These are phyloP conservation scores for Dermochelys coriacea DNA, from an alignment of 2,797 vertebrate species.

Conservation along the genomic window DNA sequence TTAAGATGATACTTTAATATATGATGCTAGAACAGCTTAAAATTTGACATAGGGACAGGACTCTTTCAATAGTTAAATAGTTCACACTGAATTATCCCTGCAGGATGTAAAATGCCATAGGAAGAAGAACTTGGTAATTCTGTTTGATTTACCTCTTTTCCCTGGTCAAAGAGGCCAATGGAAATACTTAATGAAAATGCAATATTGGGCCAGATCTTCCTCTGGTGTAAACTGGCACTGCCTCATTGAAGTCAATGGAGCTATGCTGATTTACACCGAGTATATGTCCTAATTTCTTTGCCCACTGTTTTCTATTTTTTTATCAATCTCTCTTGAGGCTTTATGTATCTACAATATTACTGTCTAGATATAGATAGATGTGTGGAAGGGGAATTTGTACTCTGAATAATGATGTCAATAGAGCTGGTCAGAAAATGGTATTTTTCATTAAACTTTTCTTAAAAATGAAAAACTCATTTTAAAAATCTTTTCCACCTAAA, in stretches of 20 bases:
- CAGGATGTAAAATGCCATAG: constrained; percentile 37
- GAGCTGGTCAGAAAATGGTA: not conserved
- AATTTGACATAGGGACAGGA: constrained; percentile 35
- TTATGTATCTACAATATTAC: not conserved
- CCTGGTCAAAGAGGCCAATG: constrained; percentile 52
- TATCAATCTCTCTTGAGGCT: not conserved
- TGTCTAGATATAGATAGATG: not conserved
- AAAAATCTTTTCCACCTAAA: not conserved
- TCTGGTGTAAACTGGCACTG: constrained; percentile 14
- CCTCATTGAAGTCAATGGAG: not conserved
- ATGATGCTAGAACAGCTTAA: constrained; percentile 23
- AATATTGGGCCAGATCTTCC: constrained; percentile 17
- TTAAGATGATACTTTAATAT: constrained; percentile 20
- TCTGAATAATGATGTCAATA: not conserved
- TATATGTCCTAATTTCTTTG: not conserved
- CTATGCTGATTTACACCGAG: not conserved
- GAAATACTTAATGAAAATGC: constrained; percentile 42
- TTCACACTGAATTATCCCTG: constrained; percentile 60
- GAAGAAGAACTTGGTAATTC: constrained; percentile 45
- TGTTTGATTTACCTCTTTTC: constrained; percentile 50
- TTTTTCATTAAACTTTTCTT: not conserved
- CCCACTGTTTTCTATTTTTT: not conserved
- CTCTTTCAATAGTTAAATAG: constrained; percentile 58
- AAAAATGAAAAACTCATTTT: not conserved
- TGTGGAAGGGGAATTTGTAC: not conserved